These are phyloP conservation scores for Caenorhabditis elegans DNA, from an alignment of 1,140 invertebrate genomes.

Conservation along the genomic window WBcel235 BX284606.5:6709001-6709500, in stretches of 20 bases:
- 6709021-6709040: too few relatives aligned
- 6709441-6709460: background rate
- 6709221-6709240: background rate
- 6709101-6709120: slow-evolving; percentile 72
- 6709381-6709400: slow-evolving; percentile 18
- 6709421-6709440: background rate
- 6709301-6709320: slow-evolving; percentile 20
- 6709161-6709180: background rate
- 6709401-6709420: slow-evolving; percentile 1
- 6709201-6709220: background rate
- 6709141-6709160: background rate
- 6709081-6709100: slow-evolving; percentile 92
- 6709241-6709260: slow-evolving; percentile 30
- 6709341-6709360: background rate
- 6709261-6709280: slow-evolving; percentile 12
- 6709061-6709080: slow-evolving; percentile 97
- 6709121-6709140: slow-evolving; percentile 19
- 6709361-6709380: slow-evolving; percentile 17
- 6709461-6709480: slow-evolving; percentile 22
- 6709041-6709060: slow-evolving; percentile 77
- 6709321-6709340: background rate
- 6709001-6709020: slow-evolving; percentile 33
- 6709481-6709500: slow-evolving; percentile 27
- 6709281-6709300: background rate
- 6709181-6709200: background rate